Conservation (phyloP, 2,113 vertebrate genomes). For the Xiphophorus hellerii region DNA sequence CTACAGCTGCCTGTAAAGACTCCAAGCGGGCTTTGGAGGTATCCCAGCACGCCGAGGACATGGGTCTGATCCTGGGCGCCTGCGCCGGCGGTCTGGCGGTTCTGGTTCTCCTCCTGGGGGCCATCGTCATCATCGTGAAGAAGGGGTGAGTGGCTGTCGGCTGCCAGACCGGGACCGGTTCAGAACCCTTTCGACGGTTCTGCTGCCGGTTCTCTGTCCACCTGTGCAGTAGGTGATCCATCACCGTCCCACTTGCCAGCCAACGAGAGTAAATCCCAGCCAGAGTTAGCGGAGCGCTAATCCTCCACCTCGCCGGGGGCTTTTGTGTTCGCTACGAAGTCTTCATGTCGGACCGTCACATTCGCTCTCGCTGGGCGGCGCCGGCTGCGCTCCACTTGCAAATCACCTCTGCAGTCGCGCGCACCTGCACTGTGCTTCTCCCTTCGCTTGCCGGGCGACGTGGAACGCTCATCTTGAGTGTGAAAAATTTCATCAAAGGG, state of each 20-base stretch:
- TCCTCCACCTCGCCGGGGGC: slow-evolving; percentile 48
- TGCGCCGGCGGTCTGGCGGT: slow-evolving; percentile 90
- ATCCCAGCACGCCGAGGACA: slow-evolving; percentile 92
- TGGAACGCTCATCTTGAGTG: slow-evolving; percentile 66
- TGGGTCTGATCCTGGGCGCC: slow-evolving; percentile 94
- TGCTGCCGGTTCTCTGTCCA: slow-evolving; percentile 29
- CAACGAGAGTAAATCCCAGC: slow-evolving; percentile 64
- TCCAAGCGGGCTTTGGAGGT: slow-evolving; percentile 90
- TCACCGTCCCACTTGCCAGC: slow-evolving; percentile 60
- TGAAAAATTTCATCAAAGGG: slow-evolving; percentile 77
- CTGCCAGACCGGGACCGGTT: not conserved
- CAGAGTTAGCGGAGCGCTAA: slow-evolving; percentile 64
- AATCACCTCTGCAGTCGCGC: slow-evolving; percentile 64
- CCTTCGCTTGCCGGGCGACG: slow-evolving; percentile 41
- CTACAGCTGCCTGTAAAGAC: slow-evolving; percentile 91
- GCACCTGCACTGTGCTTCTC: slow-evolving; percentile 67
- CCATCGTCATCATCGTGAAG: slow-evolving; percentile 89
- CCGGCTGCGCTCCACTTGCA: slow-evolving; percentile 70
- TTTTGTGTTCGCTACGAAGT: slow-evolving; percentile 72
- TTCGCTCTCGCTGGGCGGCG: slow-evolving; percentile 34
- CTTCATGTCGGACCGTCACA: slow-evolving; percentile 57
- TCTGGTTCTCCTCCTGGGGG: slow-evolving; percentile 91
- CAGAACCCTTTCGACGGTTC: slow-evolving; percentile 20
- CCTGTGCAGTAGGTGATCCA: slow-evolving; percentile 37
- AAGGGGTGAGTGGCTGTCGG: slow-evolving; percentile 86